Conservation (phyloP, 2,888 invertebrate species). For the Steinernema carpocapsae region DNA sequence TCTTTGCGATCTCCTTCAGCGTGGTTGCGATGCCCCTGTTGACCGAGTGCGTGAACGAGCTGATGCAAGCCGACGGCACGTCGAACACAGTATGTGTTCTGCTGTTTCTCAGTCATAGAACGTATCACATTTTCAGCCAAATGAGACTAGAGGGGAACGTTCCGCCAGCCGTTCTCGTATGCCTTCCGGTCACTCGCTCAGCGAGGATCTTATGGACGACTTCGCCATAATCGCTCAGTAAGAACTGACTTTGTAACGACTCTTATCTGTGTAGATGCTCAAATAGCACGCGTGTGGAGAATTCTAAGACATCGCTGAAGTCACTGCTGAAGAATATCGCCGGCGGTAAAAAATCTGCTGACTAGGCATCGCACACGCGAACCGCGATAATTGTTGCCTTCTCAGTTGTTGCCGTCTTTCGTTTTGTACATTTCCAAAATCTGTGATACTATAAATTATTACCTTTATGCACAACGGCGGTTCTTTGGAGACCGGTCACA, state of each 20-base stretch:
- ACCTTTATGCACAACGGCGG: not conserved
- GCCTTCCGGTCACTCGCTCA: constrained; percentile 39
- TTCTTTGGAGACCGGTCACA: not conserved
- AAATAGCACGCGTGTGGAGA: constrained; percentile 33
- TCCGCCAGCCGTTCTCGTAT: constrained; percentile 25
- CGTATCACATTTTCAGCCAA: constrained; percentile 1
- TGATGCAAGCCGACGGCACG: constrained; percentile 37
- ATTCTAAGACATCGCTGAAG: constrained; percentile 57
- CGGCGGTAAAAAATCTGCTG: constrained; percentile 44
- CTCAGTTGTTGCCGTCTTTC: not conserved
- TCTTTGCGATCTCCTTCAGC: constrained; percentile 85
- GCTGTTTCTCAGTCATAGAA: not conserved
- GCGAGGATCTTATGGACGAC: constrained; percentile 61
- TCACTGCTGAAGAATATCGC: constrained; percentile 59
- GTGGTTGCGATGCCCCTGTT: constrained; percentile 50
- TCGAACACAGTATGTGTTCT: not conserved
- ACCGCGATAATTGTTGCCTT: not conserved
- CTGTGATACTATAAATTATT: not conserved
- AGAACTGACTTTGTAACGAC: constrained; percentile 41
- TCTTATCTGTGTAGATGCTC: constrained; percentile 54
- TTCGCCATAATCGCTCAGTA: constrained; percentile 64
- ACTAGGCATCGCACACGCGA: not conserved
- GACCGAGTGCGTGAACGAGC: constrained; percentile 49
- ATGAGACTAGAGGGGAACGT: not conserved
- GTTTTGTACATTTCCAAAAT: not conserved